These are phyloP conservation scores for Centrocercus urophasianus DNA, from an alignment of 2,113 vertebrate species.

Conservation along the genomic window DNA sequence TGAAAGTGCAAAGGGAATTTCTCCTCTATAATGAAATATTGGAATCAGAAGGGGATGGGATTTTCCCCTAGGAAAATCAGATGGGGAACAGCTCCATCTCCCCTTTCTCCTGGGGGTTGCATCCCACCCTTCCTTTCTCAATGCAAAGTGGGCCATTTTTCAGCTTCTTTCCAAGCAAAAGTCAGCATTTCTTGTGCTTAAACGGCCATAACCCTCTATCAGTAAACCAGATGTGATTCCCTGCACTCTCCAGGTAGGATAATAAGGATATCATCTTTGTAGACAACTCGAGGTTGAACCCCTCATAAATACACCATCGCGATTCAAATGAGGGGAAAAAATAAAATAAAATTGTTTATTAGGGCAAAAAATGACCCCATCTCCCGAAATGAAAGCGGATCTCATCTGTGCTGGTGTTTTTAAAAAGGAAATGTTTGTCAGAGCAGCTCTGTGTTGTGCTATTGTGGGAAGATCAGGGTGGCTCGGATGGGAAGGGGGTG, in stretches of 20 bases:
- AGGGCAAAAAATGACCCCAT: background rate
- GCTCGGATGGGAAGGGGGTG: background rate
- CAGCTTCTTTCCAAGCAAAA: background rate
- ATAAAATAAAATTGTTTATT: background rate
- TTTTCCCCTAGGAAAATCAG: fast-evolving
- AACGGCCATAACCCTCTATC: background rate
- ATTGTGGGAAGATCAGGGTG: fast-evolving
- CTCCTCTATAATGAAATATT: constrained; percentile 34
- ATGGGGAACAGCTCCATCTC: background rate
- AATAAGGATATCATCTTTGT: background rate
- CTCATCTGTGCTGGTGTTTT: background rate
- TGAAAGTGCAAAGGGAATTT: constrained; percentile 41
- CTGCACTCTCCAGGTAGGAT: too few relatives aligned
- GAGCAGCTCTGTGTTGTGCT: background rate
- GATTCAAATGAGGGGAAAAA: background rate
- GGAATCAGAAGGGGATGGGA: constrained; percentile 7
- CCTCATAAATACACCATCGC: background rate
- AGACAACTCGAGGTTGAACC: background rate
- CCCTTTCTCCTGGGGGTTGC: too few relatives aligned
- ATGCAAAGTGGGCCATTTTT: background rate
- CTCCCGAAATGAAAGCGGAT: constrained; percentile 4
- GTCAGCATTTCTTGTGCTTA: background rate
- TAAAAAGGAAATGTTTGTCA: background rate
- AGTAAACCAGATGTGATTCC: background rate
- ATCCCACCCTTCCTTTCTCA: background rate